Percentiles rank a stretch among this genome's conserved stretches.
phyloP scores from a whole-genome alignment of 2,113 vertebrate genomes.

The Apteryx owenii region DNA sequence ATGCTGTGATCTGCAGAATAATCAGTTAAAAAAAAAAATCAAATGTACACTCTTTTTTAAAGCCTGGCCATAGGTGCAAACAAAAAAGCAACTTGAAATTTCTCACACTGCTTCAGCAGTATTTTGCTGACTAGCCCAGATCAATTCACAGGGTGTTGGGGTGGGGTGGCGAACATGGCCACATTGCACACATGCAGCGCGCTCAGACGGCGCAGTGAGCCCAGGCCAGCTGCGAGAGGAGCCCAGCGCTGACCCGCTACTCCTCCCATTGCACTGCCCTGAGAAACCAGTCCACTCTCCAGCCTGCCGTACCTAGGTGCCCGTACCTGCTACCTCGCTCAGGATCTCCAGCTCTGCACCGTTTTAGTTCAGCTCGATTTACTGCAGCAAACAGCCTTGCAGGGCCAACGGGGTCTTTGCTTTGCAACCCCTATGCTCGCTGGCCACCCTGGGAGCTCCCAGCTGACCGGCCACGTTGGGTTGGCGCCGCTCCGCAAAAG shows the following conservation, averaged over 20 bases:
- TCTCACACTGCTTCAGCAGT: not conserved
- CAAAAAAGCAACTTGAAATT: not conserved
- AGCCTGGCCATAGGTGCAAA: not conserved
- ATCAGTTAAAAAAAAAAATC: not conserved
- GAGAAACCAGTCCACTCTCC: not conserved
- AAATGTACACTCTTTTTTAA: not conserved
- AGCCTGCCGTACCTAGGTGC: not conserved
- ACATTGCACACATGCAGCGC: too few species aligned
- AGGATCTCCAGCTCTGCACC: not conserved
- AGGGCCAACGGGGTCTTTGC: not conserved
- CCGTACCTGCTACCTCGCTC: not conserved
- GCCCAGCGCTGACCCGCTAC: not conserved
- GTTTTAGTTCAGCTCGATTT: not conserved
- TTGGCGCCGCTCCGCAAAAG: not conserved
- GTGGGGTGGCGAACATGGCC: not conserved
- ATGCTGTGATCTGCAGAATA: not conserved
- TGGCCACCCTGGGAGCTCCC: not conserved
- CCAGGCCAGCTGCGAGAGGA: not conserved
- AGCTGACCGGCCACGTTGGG: not conserved
- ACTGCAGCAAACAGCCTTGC: too few species aligned
- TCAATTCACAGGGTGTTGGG: not conserved
- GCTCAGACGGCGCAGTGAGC: too few species aligned
- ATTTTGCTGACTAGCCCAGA: not conserved
- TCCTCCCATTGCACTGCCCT: not conserved
- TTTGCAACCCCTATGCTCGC: not conserved